A percentile compares a stretch with the other conserved stretches of the same genome.
These are phyloP conservation scores for Siniperca chuatsi DNA, from an alignment of 2,113 vertebrate genomes.

Conservation along the genomic window DNA sequence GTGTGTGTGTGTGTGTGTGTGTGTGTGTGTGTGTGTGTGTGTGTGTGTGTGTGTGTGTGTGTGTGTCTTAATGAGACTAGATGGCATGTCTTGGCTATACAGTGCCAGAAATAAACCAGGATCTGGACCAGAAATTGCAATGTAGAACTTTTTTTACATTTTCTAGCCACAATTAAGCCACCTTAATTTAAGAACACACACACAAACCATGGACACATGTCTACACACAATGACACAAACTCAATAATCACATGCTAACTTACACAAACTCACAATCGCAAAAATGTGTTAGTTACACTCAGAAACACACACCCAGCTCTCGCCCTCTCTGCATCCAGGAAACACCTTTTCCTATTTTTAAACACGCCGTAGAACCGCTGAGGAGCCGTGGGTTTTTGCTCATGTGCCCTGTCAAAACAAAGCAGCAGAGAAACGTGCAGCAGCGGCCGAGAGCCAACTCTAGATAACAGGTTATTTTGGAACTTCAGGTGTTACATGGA, in stretches of 20 bases:
- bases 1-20: slow-evolving; percentile 27
- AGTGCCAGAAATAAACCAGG: slow-evolving; percentile 71
- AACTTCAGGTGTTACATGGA: too few species aligned
- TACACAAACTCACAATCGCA: slow-evolving; percentile 16
- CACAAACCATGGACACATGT: neutral
- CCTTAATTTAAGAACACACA: slow-evolving; percentile 27
- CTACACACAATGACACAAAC: slow-evolving; percentile 5
- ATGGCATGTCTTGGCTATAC: slow-evolving; percentile 35
- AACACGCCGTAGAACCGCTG: neutral
- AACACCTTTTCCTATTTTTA: slow-evolving; percentile 67
- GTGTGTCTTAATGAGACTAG: slow-evolving; percentile 43
- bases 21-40: slow-evolving; percentile 31
- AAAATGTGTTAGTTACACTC: slow-evolving; percentile 36
- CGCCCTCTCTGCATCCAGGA: slow-evolving; percentile 14
- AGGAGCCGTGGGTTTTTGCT: slow-evolving; percentile 10
- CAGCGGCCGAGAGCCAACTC: slow-evolving; percentile 11
- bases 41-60: slow-evolving; percentile 30
- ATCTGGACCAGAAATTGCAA: slow-evolving; percentile 61
- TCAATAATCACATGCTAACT: slow-evolving; percentile 29
- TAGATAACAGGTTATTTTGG: slow-evolving; percentile 1
- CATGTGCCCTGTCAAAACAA: slow-evolving; percentile 57
- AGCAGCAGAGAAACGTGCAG: slow-evolving; percentile 39
- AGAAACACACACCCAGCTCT: slow-evolving; percentile 26
- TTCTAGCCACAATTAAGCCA: slow-evolving; percentile 44
- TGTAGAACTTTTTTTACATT: slow-evolving; percentile 52